Evolutionary conservation across 2,888 invertebrate genomes (phyloP).

Genomic region (Trichacis sp.): DNA sequence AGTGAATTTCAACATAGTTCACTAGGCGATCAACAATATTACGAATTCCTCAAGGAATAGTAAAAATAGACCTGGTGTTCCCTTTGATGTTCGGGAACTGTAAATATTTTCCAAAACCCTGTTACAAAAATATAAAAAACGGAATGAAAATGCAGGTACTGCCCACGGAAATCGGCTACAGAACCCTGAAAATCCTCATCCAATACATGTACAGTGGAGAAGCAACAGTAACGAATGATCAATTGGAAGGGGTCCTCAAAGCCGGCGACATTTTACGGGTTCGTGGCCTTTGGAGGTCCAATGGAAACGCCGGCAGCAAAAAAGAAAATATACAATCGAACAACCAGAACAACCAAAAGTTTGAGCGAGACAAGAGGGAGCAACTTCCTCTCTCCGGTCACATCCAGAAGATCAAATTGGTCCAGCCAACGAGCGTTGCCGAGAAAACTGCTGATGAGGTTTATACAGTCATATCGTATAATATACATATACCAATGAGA

Average conservation of each 20-base stretch:
- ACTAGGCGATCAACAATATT: no score
- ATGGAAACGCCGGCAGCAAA: constrained; percentile 51
- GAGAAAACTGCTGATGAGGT: constrained; percentile 51
- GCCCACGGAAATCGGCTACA: constrained; percentile 84
- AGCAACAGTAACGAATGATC: constrained; percentile 88
- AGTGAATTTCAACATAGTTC: no score
- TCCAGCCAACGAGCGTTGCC: constrained; percentile 53
- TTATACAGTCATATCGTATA: no score
- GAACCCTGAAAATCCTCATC: constrained; percentile 83
- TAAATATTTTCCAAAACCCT: no score
- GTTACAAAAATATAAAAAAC: no score
- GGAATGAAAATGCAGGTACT: no score
- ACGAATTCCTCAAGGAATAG: no score
- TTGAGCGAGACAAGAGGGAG: constrained; percentile 69
- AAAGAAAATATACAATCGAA: constrained; percentile 65
- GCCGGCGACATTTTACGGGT: constrained; percentile 87
- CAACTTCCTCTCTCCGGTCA: constrained; percentile 55
- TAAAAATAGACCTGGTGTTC: no score
- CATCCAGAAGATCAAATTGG: constrained; percentile 64
- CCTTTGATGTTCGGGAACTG: no score
- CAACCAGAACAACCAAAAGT: constrained; percentile 72
- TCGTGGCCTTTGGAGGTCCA: constrained; percentile 80
- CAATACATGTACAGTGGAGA: constrained; percentile 90
- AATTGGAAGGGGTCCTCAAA: constrained; percentile 82
- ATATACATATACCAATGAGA: no score